phyloP scores from a whole-genome alignment of 2,113 vertebrate genomes.

The Bos indicus region DNA sequence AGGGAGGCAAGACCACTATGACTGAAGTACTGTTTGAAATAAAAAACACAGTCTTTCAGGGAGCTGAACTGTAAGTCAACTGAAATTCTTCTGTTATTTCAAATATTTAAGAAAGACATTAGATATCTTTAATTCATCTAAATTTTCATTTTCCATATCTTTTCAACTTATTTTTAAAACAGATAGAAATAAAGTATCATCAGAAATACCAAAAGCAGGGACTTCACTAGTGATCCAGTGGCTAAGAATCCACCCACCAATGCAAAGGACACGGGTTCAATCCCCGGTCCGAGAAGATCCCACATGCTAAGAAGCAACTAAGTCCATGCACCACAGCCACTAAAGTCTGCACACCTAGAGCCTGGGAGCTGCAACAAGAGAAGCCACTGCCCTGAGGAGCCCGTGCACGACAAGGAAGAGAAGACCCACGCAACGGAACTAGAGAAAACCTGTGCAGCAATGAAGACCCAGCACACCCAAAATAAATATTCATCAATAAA shows the following conservation, averaged over 20 bases:
- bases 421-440: background rate
- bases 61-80: background rate
- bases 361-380: background rate
- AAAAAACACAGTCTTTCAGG: background rate
- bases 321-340: background rate
- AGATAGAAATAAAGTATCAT: background rate
- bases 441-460: background rate
- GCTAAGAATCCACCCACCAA: background rate
- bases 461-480: background rate
- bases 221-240: background rate
- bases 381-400: background rate
- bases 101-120: slow-evolving; percentile 14
- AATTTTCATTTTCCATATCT: background rate
- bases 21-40: background rate
- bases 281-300: background rate
- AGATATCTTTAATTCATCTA: background rate
- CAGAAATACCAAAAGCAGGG: background rate
- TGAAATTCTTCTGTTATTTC: slow-evolving; percentile 16
- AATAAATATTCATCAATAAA: background rate
- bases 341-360: background rate
- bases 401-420: background rate
- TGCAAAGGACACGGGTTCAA: background rate
- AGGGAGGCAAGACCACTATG: background rate
- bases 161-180: slow-evolving; percentile 6
- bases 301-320: background rate